A percentile compares a stretch with the other conserved stretches of the same genome.
phyloP scores from a whole-genome alignment of 2,113 vertebrate species.

The Paramormyrops kingsleyae region DNA sequence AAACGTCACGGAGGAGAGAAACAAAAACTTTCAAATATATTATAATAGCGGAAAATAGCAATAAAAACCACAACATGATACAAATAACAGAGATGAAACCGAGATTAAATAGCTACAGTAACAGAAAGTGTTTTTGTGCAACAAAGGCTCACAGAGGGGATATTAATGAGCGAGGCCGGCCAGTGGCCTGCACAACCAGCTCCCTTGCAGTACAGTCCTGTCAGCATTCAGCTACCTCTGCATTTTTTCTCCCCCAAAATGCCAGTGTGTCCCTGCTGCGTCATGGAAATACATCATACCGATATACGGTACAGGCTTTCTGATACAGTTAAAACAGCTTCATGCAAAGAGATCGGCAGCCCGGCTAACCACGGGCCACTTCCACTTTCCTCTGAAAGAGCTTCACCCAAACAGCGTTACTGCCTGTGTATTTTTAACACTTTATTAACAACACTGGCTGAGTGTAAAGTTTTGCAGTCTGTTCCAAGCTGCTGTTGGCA shows the following conservation, averaged over 20 bases:
- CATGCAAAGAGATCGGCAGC: background rate
- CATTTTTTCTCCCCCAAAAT: background rate
- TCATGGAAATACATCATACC: background rate
- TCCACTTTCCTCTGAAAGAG: background rate
- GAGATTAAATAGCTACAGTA: background rate
- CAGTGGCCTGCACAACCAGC: background rate
- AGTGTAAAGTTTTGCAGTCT: background rate
- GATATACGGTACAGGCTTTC: background rate
- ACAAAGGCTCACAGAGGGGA: background rate
- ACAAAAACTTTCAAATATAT: background rate
- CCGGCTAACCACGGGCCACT: background rate
- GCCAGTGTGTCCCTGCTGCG: background rate
- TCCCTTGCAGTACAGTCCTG: background rate
- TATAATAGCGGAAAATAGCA: background rate
- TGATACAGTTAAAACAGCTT: background rate
- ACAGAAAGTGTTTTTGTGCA: background rate
- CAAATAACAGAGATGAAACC: background rate
- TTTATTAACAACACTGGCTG: background rate
- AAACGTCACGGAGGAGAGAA: background rate
- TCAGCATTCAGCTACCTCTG: background rate
- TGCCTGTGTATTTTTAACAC: background rate
- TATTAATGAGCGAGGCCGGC: background rate
- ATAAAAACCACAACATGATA: background rate
- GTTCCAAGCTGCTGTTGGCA: background rate
- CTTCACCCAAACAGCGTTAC: background rate